Evolutionary conservation across 92 coral and sea anemone species (phyloP), one percentile per base, ranked within the genome.

Genomic region (Epizoanthus rinbou): DNA sequence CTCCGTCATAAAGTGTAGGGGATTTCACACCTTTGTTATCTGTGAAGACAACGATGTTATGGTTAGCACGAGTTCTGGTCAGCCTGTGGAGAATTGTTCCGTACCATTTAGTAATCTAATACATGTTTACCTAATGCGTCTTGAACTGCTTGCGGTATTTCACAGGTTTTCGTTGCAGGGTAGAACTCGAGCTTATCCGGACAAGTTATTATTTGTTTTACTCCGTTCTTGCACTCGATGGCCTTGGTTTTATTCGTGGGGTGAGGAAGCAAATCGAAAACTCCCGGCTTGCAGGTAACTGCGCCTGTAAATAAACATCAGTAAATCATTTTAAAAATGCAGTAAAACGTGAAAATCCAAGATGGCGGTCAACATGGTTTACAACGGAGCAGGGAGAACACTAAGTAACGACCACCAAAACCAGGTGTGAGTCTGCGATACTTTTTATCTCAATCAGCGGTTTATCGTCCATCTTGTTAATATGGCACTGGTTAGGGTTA

Each of bases 111-210:
- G 62, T 57, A 14, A 0, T 4, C 3, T 57, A 14, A n/a, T 0
- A 57, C 17, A 57, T 22, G 35, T 60, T 22, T 73, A 73, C 78
- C 62, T 5, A 73, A 24, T 8, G 78, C 78, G 5, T 73, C 78
- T 73, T 73, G 63, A 8, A 19, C 39, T 8, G 22, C 25, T 50
- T 54, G 78, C 4, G 78, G 78, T 52, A 73, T 25, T 13, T 73
- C 78, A 45, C 63, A 73, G 23, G 16, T 73, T 7, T 73, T 73
- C 19, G 78, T 73, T n/a, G 50, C 78, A 24, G 8, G 21, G 37
- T 50, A 73, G 52, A 73, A 73, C 78, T 73, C 78, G 1, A 73
- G 78, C 5, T 14, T 17, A 3, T 73, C 78, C 9, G 78, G 78
- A 21, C 78, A 73, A 21, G 15, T 7, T 50, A 73, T 19, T 1